Evolutionary conservation across 2,797 vertebrate genomes (phyloP).

Genomic region (Paedocypris micromegethes): DNA sequence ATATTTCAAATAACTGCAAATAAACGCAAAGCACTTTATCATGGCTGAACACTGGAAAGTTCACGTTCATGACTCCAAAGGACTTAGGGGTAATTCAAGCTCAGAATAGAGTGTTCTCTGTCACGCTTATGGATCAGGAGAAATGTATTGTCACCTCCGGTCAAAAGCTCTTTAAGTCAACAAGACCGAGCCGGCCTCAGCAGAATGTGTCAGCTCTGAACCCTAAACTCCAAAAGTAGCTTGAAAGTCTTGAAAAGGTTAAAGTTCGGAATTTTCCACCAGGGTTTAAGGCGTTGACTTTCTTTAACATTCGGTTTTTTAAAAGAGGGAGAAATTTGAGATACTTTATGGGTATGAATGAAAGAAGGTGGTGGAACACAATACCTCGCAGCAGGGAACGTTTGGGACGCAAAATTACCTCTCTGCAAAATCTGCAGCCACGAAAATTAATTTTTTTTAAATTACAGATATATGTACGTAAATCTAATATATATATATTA

Average conservation of each 20-base stretch:
- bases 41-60: not conserved
- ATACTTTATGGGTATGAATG: not conserved
- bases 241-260: not conserved
- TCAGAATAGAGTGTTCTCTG: not conserved
- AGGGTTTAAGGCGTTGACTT: constrained; percentile 12
- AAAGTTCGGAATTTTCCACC: constrained; percentile 34
- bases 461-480: too few relatives aligned
- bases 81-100: not conserved
- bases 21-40: not conserved
- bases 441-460: not conserved
- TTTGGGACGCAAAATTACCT: not conserved
- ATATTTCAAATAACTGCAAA: too few relatives aligned
- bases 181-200: not conserved
- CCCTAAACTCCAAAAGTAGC: constrained; percentile 8
- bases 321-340: constrained; percentile 1
- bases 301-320: constrained; percentile 6
- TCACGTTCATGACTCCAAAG: constrained; percentile 3
- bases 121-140: constrained; percentile 2
- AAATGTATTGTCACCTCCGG: not conserved
- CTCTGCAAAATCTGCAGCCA: not conserved
- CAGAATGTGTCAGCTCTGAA: not conserved
- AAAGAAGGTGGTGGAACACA: not conserved
- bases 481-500: too few relatives aligned
- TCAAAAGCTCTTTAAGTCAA: constrained; percentile 8
- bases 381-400: constrained; percentile 3